Percentiles rank a stretch among this genome's conserved stretches.
These are phyloP conservation scores for Rousettus madagascariensis DNA, from an alignment of 2,797 vertebrate species.

Conservation along the genomic window DNA sequence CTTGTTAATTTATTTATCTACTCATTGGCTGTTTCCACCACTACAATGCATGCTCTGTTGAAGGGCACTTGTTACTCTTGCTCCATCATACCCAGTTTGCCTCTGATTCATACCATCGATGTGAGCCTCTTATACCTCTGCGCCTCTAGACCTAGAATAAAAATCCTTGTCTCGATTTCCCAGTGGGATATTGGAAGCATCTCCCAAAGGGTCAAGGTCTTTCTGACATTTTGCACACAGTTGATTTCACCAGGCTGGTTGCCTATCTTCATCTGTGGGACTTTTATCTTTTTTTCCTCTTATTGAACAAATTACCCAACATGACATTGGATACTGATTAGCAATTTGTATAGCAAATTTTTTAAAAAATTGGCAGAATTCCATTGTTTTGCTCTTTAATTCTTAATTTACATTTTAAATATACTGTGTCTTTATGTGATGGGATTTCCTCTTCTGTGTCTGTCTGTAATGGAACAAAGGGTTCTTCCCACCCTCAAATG, in stretches of 20 bases:
- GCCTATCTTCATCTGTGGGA: not conserved
- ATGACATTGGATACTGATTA: slow-evolving; percentile 79
- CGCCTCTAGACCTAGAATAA: not conserved
- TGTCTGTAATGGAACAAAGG: slow-evolving; percentile 75
- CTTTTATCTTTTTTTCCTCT: slow-evolving; percentile 33
- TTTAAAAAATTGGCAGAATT: slow-evolving; percentile 72
- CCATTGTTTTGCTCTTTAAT: slow-evolving; percentile 84
- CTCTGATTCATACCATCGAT: not conserved
- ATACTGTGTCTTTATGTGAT: slow-evolving; percentile 80
- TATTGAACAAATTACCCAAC: slow-evolving; percentile 76
- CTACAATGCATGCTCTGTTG: not conserved
- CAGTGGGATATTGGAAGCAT: not conserved
- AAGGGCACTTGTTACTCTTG: not conserved
- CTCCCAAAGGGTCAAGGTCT: not conserved
- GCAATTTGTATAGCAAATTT: slow-evolving; percentile 76
- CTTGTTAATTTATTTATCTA: not conserved
- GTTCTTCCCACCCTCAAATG: slow-evolving; percentile 53
- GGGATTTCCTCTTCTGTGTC: slow-evolving; percentile 78
- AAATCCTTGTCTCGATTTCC: not conserved
- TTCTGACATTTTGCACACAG: not conserved
- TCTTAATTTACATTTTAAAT: slow-evolving; percentile 86
- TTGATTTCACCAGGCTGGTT: not conserved
- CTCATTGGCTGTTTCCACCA: not conserved
- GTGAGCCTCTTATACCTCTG: not conserved
- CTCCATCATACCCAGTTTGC: not conserved